These are phyloP conservation scores for Augochlorella aurata DNA, from an alignment of 2,888 invertebrate genomes.

Conservation along the genomic window DNA sequence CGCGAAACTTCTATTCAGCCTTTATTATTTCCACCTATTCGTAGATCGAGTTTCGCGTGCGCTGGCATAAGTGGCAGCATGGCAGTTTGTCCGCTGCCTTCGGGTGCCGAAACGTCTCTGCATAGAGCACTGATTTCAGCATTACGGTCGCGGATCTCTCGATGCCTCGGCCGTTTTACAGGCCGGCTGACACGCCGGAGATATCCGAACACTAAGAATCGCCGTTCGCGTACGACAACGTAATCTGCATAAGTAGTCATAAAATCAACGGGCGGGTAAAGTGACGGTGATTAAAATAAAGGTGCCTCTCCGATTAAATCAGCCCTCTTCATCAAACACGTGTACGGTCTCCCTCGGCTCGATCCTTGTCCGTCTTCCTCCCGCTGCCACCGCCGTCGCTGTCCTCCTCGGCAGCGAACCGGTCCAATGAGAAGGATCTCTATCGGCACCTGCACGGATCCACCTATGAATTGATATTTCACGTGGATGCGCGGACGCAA, in stretches of 20 bases:
- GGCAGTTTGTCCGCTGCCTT: constrained; percentile 11
- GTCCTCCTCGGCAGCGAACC: constrained; percentile 1
- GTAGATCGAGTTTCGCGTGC: constrained; percentile 31
- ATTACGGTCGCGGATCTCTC: background rate
- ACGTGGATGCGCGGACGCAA: constrained; percentile 28
- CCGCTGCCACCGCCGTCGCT: background rate
- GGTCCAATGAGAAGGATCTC: constrained; percentile 37
- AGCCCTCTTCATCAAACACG: constrained; percentile 21
- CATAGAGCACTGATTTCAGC: constrained; percentile 8
- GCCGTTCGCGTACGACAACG: constrained; percentile 14
- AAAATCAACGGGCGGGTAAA: constrained; percentile 64
- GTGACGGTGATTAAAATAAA: constrained; percentile 64
- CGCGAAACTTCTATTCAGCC: background rate
- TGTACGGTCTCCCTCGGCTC: background rate
- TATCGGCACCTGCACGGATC: constrained; percentile 8
- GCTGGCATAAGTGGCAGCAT: constrained; percentile 11
- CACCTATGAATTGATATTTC: constrained; percentile 30
- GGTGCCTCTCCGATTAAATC: constrained; percentile 51
- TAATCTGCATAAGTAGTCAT: constrained; percentile 70
- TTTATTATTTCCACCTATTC: constrained; percentile 30
- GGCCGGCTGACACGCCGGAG: background rate
- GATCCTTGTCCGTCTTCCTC: background rate
- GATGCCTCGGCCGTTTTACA: background rate
- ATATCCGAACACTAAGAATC: background rate
- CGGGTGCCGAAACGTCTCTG: constrained; percentile 31